A percentile compares a stretch with the other conserved stretches of the same genome.
These are phyloP conservation scores for Percina caprodes DNA, from an alignment of 2,113 vertebrate species.

Conservation along the genomic window DNA sequence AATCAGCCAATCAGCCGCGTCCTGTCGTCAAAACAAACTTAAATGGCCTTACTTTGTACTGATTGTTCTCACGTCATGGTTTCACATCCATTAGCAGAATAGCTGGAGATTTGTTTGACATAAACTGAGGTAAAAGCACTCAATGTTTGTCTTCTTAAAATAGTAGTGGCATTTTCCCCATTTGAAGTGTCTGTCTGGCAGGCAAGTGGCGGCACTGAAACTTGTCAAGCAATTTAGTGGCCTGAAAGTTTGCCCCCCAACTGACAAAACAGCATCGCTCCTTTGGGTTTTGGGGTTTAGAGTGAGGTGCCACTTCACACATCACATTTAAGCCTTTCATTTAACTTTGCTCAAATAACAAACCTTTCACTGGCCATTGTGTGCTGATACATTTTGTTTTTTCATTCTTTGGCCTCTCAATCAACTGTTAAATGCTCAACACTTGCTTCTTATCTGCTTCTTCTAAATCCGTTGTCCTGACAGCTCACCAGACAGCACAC, in stretches of 20 bases:
- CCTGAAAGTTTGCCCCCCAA: conserved; percentile 55
- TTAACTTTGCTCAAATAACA: conserved; percentile 42
- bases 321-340: conserved; percentile 46
- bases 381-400: conserved; percentile 22
- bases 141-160: conserved; percentile 73
- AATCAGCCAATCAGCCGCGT: conserved; percentile 48
- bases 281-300: conserved; percentile 35
- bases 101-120: conserved; percentile 78
- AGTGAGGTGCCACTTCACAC: conserved; percentile 31
- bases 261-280: conserved; percentile 34
- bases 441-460: conserved; percentile 16
- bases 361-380: conserved; percentile 24
- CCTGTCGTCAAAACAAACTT: conserved; percentile 69
- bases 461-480: conserved; percentile 41
- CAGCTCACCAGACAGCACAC: conserved; percentile 33
- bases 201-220: conserved; percentile 56
- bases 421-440: conserved; percentile 39
- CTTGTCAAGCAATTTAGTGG: conserved; percentile 67
- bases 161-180: conserved; percentile 54
- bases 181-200: conserved; percentile 64
- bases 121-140: conserved; percentile 77
- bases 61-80: conserved; percentile 76
- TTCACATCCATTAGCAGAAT: conserved; percentile 79
- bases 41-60: conserved; percentile 73
- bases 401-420: background rate